Evolutionary conservation across 1,140 invertebrate species (phyloP).

Genomic region (Procambarus virginalis): DNA sequence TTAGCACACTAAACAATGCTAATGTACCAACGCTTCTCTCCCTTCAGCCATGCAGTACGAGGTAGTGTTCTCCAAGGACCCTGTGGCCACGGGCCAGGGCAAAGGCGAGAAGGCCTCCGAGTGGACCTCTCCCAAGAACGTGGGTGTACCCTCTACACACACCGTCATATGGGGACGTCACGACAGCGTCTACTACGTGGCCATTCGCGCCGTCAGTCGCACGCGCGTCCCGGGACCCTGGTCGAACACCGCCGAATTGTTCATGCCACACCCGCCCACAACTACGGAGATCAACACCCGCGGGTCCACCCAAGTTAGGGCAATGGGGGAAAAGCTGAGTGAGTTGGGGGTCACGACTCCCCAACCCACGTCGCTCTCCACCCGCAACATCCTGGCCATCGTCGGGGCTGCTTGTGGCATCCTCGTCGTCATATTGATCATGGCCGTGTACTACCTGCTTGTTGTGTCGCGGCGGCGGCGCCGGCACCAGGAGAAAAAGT

Average conservation of each 20-base stretch:
- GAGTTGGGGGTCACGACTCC: constrained; percentile 64
- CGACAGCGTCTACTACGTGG: constrained; percentile 74
- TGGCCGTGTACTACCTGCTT: constrained; percentile 68
- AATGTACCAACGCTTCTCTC: neutral
- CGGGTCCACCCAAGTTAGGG: constrained; percentile 65
- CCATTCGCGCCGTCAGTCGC: constrained; percentile 76
- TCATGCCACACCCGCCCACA: constrained; percentile 73
- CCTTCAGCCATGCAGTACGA: constrained; percentile 64
- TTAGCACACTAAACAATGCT: too few species aligned
- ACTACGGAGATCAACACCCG: constrained; percentile 67
- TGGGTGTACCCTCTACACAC: constrained; percentile 36
- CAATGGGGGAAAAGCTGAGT: constrained; percentile 48
- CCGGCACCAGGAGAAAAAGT: constrained; percentile 63
- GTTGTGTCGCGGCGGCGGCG: constrained; percentile 61
- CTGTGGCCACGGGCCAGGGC: constrained; percentile 48
- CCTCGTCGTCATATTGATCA: constrained; percentile 59
- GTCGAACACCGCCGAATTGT: constrained; percentile 78
- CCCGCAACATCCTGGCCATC: constrained; percentile 67
- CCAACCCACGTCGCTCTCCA: constrained; percentile 52
- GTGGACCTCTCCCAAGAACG: constrained; percentile 33
- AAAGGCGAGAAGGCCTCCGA: constrained; percentile 42
- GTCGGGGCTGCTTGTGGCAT: constrained; percentile 66
- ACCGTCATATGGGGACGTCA: constrained; percentile 60
- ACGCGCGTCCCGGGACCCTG: constrained; percentile 74
- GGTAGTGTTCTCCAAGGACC: constrained; percentile 58